phyloP scores from a whole-genome alignment of 2,888 invertebrate genomes.

The Lamellibrachia satsuma region DNA sequence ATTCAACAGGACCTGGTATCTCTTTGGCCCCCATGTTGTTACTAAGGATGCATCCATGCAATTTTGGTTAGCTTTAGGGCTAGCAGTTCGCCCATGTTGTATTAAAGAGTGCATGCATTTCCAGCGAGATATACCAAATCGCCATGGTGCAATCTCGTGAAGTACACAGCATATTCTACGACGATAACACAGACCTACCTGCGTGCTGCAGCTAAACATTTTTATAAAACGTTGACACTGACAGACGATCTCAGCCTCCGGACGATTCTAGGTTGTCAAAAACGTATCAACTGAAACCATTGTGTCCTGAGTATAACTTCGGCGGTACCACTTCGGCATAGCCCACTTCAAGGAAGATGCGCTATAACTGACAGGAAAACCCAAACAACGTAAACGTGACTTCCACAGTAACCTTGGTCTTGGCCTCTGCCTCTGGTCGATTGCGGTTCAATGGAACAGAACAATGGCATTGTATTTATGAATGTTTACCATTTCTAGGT shows the following conservation, averaged over 20 bases:
- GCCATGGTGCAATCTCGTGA: background rate
- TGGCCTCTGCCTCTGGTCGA: background rate
- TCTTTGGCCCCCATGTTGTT: background rate
- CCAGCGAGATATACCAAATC: background rate
- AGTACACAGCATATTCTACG: background rate
- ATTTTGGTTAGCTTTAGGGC: background rate
- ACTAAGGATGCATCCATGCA: background rate
- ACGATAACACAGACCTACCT: background rate
- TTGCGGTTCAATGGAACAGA: background rate
- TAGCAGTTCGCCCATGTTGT: background rate
- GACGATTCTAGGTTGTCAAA: background rate
- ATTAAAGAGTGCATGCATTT: background rate
- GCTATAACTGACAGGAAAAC: background rate
- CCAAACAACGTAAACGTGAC: conserved; percentile 9
- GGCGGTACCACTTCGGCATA: background rate
- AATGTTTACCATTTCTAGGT: background rate
- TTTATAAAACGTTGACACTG: background rate
- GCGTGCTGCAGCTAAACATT: conserved; percentile 2
- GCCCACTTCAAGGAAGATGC: background rate
- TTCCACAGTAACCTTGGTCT: background rate
- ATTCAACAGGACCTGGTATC: background rate
- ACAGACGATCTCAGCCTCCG: background rate
- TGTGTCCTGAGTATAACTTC: background rate
- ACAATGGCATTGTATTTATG: background rate
- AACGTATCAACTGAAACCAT: background rate